A percentile compares a stretch with the other conserved stretches of the same genome.
phyloP scores from a whole-genome alignment of 2,888 invertebrate genomes.

The Epiblema foenella region DNA sequence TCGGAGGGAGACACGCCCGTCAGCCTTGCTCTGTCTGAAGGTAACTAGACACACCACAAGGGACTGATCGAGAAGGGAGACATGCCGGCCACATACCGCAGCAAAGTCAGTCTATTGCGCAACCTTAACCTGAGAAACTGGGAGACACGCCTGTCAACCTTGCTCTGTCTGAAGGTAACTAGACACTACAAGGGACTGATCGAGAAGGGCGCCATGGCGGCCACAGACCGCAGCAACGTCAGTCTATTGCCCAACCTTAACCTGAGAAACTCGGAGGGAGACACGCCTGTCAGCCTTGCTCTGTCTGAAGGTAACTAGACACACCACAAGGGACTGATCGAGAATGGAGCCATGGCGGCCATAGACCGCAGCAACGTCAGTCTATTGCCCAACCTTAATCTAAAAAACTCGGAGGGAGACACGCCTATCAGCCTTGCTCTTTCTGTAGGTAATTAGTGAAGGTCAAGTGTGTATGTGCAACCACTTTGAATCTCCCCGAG shows the following conservation, averaged over 20 bases:
- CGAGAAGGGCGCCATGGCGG: conserved; percentile 67
- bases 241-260: conserved; percentile 87
- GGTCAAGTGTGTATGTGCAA: too few relatives aligned
- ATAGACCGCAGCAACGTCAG: conserved; percentile 71
- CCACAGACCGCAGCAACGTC: conserved; percentile 68
- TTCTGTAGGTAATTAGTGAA: too few relatives aligned
- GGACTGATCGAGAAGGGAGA: conserved; percentile 73
- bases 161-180: conserved; percentile 86
- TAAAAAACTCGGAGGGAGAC: conserved; percentile 92
- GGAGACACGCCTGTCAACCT: conserved; percentile 94
- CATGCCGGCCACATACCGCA: conserved; percentile 64
- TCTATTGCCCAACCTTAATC: conserved; percentile 87
- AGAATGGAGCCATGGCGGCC: conserved; percentile 66
- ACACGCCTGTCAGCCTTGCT: conserved; percentile 93
- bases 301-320: too few relatives aligned
- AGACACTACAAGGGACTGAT: conserved; percentile 78
- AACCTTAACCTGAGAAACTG: conserved; percentile 92
- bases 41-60: conserved; percentile 76
- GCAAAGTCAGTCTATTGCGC: conserved; percentile 74
- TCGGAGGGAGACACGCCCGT: conserved; percentile 93
- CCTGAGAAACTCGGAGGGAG: conserved; percentile 91
- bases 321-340: conserved; percentile 82
- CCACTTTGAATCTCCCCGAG: too few relatives aligned
- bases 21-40: conserved; percentile 89
- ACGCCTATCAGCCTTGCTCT: conserved; percentile 85